A percentile compares a stretch with the other conserved stretches of the same genome.
These are phyloP conservation scores for Scaptomyza polygonia DNA, from an alignment of 2,888 invertebrate genomes.

Conservation along the genomic window DNA sequence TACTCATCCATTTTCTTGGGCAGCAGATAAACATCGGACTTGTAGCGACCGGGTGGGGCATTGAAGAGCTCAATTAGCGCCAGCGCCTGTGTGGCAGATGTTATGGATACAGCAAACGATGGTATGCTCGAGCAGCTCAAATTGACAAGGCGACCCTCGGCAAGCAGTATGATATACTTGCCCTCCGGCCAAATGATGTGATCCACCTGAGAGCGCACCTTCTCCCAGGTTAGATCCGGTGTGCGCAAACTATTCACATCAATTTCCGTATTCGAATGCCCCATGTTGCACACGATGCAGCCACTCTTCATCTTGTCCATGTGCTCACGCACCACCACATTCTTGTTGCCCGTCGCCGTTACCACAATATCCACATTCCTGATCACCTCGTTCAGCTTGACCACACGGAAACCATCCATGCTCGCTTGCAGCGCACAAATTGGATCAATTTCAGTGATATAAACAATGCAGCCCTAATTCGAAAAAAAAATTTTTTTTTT, in stretches of 20 bases:
- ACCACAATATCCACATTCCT: slow-evolving; percentile 97
- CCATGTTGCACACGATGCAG: slow-evolving; percentile 98
- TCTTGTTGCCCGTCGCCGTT: slow-evolving; percentile 99
- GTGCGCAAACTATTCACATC: slow-evolving; percentile 96
- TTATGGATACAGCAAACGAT: slow-evolving; percentile 98
- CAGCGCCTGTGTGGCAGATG: slow-evolving; percentile 97
- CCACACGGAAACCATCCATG: slow-evolving; percentile 98
- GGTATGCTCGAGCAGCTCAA: slow-evolving; percentile 98
- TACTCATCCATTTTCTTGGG: slow-evolving; percentile 99
- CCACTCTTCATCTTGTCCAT: slow-evolving; percentile 99
- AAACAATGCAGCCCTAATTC: slow-evolving; percentile 92
- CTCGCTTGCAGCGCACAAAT: slow-evolving; percentile 98
- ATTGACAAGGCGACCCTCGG: slow-evolving; percentile 98
- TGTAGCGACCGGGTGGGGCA: slow-evolving; percentile 97
- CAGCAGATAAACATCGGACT: slow-evolving; percentile 97
- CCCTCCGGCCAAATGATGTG: slow-evolving; percentile 99
- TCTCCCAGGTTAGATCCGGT: slow-evolving; percentile 98
- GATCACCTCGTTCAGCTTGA: slow-evolving; percentile 96
- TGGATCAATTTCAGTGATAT: slow-evolving; percentile 97
- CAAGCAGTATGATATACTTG: slow-evolving; percentile 95
- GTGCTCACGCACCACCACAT: slow-evolving; percentile 96
- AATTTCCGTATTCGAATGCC: slow-evolving; percentile 98
- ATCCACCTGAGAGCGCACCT: slow-evolving; percentile 98
- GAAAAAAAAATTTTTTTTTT: too few species aligned
- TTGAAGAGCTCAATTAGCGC: slow-evolving; percentile 98